Conservation (phyloP, 2,113 vertebrate genomes). For the Lichenostomus cassidix region DNA sequence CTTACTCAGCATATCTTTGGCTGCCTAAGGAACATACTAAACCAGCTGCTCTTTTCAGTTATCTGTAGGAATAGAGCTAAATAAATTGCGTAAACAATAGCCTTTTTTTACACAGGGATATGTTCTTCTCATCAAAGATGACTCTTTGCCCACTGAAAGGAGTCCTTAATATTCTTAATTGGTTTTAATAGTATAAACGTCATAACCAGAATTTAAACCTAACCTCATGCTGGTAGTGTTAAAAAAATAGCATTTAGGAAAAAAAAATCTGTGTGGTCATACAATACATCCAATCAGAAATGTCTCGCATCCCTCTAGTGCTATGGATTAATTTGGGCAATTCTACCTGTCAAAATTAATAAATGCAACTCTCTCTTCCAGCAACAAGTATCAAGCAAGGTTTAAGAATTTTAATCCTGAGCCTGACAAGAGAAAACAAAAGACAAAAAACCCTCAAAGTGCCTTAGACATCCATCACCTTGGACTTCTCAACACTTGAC, state of each 20-base stretch:
- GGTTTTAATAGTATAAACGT: not conserved
- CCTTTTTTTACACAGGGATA: not conserved
- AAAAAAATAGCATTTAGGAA: not conserved
- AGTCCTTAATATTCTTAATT: not conserved
- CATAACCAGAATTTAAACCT: not conserved
- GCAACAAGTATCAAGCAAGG: not conserved
- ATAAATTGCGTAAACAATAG: not conserved
- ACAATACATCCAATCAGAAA: not conserved
- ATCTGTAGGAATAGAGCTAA: not conserved
- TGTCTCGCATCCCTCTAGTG: not conserved
- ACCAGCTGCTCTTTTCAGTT: not conserved
- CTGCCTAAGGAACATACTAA: not conserved
- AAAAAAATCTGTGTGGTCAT: not conserved
- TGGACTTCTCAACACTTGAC: not conserved
- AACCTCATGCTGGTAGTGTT: not conserved
- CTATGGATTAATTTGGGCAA: not conserved
- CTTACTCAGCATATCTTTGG: not conserved
- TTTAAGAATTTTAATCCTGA: not conserved
- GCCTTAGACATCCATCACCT: not conserved
- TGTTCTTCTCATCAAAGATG: not conserved
- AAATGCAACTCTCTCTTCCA: not conserved
- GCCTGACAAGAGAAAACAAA: not conserved
- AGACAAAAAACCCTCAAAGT: accelerated
- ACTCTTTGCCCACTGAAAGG: not conserved
- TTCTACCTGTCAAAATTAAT: not conserved